Evolutionary conservation across 2,797 vertebrate species (phyloP), one percentile per base, ranked within the genome.

Genomic region (Luscinia luscinia): DNA sequence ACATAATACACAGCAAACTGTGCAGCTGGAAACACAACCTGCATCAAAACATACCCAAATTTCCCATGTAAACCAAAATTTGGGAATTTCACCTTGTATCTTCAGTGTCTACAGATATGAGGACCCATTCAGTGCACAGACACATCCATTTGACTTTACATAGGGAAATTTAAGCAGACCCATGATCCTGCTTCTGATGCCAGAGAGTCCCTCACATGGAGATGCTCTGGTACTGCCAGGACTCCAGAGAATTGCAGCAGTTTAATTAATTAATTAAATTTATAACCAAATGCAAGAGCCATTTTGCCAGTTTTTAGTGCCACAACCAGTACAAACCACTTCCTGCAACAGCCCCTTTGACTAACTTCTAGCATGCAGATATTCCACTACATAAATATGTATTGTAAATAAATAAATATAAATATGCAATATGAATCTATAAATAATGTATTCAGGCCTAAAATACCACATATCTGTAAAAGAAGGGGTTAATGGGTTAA

Each of bases 151-250:
- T 16, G 11, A 38, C 12, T 41, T 48, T 12, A 1, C 15, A 34
- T 0, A 11, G 4, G 4, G 52, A 64, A 69, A 41, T 23, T n/a
- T 1, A 62, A 22, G 15, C 15, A 21, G 45, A 28, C 4, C 11
- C 48, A 15, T 0, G 0, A 22, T n/a, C 49, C 52, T 58, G 19
- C 27, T 66, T 49, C 55, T 15, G 20, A n/a, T 19, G 19, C 17
- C 32, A 8, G n/a, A 22, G 8, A 16, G 11, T 14, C 28, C 13
- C 41, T 55, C 13, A 6, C 9, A 6, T 0, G 15, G n/a, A 63
- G 18, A 15, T 15, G 36, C 19, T 24, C 28, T 0, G 2, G 12
- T 11, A 8, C 48, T 9, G 16, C 19, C 26, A 41, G 14, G 27
- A 22, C 17, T 32, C 49, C 58, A 20, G 7, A 4, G 1, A 18